Conservation (phyloP, 2,797 vertebrate species). For the Tinamus major region DNA sequence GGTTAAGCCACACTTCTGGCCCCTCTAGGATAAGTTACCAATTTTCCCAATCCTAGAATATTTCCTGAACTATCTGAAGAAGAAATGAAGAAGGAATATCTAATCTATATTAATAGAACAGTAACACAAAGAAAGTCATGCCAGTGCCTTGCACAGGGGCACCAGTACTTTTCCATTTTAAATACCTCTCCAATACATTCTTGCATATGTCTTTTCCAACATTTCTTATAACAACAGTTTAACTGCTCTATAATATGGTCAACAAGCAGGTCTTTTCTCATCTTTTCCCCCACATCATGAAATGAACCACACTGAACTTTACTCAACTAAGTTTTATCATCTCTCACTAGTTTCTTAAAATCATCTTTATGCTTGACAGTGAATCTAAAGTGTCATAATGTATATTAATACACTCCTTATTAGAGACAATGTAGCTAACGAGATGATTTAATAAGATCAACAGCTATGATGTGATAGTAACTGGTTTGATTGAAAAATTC, state of each 20-base stretch:
- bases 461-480: neutral
- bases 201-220: neutral
- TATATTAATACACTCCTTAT: neutral
- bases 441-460: neutral
- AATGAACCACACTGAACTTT: neutral
- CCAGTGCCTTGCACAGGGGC: neutral
- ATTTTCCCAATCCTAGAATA: fast-evolving
- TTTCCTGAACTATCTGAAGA: no score
- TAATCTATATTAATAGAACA: neutral
- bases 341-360: neutral
- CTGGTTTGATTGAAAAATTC: neutral
- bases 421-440: neutral
- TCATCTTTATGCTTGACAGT: neutral
- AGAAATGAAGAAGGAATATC: no score
- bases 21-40: neutral
- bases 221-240: neutral
- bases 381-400: neutral
- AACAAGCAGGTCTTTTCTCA: neutral
- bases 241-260: neutral
- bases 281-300: neutral
- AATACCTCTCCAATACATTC: neutral
- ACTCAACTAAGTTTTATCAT: neutral
- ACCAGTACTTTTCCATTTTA: neutral
- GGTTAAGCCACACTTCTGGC: neutral
- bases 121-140: neutral